These are phyloP conservation scores for Psilopogon haemacephalus DNA, from an alignment of 2,113 vertebrate genomes.

Conservation along the genomic window DNA sequence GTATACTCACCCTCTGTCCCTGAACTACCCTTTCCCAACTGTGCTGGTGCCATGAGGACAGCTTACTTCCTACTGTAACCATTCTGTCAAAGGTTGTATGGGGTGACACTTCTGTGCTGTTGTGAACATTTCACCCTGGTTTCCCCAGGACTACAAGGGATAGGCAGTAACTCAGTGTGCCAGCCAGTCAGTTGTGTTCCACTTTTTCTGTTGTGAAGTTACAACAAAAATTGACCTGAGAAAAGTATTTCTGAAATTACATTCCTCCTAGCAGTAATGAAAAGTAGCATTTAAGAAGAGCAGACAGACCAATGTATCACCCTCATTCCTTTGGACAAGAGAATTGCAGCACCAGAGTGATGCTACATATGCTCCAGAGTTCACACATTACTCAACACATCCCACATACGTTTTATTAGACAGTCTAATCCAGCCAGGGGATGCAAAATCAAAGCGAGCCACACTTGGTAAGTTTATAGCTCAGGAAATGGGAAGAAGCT, in stretches of 20 bases:
- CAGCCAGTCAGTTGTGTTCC: neutral
- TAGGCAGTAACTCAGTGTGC: neutral
- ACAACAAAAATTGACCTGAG: neutral
- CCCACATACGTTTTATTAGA: constrained; percentile 56
- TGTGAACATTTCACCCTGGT: neutral
- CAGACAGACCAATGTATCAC: neutral
- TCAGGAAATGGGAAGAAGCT: constrained; percentile 64
- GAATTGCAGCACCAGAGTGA: rapidly evolving
- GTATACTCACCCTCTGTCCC: neutral
- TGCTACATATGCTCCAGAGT: constrained; percentile 39
- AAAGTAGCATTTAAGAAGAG: neutral
- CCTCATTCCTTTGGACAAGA: neutral
- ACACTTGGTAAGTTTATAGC: constrained; percentile 47
- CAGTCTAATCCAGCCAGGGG: constrained; percentile 18
- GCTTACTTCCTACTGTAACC: neutral
- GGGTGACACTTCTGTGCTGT: neutral
- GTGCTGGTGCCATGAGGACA: neutral
- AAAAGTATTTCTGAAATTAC: neutral
- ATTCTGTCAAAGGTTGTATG: neutral
- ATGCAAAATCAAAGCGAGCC: constrained; percentile 52
- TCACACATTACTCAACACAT: constrained; percentile 51
- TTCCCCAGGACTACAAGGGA: neutral
- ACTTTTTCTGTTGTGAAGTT: neutral
- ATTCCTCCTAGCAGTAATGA: neutral
- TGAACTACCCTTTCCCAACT: neutral